phyloP scores from a whole-genome alignment of 2,888 invertebrate genomes.

The Ligdia adustata region DNA sequence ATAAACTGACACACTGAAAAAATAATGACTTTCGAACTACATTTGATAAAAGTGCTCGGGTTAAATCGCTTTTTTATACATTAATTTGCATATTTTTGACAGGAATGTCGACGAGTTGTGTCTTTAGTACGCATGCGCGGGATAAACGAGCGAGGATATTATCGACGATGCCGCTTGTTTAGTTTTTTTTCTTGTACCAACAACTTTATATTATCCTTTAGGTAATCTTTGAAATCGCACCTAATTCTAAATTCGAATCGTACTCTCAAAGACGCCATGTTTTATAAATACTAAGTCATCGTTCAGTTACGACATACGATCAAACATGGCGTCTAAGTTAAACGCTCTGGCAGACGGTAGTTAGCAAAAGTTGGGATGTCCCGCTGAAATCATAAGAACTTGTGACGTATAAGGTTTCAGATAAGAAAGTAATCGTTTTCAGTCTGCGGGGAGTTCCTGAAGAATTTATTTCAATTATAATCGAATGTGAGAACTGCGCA shows the following conservation, averaged over 20 bases:
- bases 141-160: conserved; percentile 53
- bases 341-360: background rate
- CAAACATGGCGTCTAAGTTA: background rate
- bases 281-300: no score
- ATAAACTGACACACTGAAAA: conserved; percentile 40
- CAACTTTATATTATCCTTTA: background rate
- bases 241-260: conserved; percentile 3
- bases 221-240: background rate
- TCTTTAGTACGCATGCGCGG: conserved; percentile 67
- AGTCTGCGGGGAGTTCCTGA: conserved; percentile 61
- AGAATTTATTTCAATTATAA: conserved; percentile 82
- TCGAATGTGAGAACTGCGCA: conserved; percentile 64
- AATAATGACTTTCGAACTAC: conserved; percentile 48
- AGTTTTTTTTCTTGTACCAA: conserved; percentile 67
- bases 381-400: conserved; percentile 31
- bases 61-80: conserved; percentile 75
- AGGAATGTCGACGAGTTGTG: conserved; percentile 52
- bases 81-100: conserved; percentile 83
- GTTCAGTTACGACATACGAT: background rate
- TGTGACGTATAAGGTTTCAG: conserved; percentile 45
- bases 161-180: conserved; percentile 83
- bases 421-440: conserved; percentile 68
- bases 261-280: no score
- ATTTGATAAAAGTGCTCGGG: conserved; percentile 57
- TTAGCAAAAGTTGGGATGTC: conserved; percentile 6